Conservation (phyloP, 1,140 invertebrate genomes). For the Drosophila bocqueti region DNA sequence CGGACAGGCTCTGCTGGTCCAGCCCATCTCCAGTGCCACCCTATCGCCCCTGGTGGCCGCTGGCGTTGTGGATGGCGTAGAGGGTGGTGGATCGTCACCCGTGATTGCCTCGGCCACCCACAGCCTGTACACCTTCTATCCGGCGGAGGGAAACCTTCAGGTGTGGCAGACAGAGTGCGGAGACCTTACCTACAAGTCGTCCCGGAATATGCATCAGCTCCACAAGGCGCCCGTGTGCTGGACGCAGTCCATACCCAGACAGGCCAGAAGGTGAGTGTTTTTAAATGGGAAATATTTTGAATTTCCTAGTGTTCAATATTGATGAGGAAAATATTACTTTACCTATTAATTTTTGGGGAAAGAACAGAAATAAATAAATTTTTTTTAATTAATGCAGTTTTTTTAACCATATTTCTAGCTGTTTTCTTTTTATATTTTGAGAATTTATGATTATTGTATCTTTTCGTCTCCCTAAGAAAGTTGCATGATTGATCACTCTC, state of each 20-base stretch:
- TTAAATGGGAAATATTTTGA: neutral
- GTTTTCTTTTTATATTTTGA: no score
- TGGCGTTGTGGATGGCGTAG: constrained; percentile 62
- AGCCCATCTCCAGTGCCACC: constrained; percentile 81
- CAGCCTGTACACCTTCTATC: constrained; percentile 84
- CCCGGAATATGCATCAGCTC: constrained; percentile 80
- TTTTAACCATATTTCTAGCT: no score
- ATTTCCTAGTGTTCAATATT: neutral
- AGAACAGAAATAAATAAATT: no score
- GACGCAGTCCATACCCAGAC: constrained; percentile 84
- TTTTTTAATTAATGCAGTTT: no score
- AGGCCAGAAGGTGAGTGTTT: constrained; percentile 82
- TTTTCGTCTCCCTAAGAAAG: neutral
- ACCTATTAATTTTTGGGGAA: neutral
- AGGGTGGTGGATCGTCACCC: constrained; percentile 66
- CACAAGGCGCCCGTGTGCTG: constrained; percentile 84
- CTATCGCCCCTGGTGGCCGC: constrained; percentile 62
- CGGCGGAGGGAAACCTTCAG: constrained; percentile 83
- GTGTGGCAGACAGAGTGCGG: constrained; percentile 84
- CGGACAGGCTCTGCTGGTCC: constrained; percentile 74
- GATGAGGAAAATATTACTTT: neutral
- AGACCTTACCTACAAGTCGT: constrained; percentile 82
- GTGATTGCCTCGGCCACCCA: constrained; percentile 82
- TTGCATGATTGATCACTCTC: no score
- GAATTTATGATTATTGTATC: no score